These are phyloP conservation scores for Lepidonotus clava DNA, from an alignment of 2,888 invertebrate species.

Conservation along the genomic window DNA sequence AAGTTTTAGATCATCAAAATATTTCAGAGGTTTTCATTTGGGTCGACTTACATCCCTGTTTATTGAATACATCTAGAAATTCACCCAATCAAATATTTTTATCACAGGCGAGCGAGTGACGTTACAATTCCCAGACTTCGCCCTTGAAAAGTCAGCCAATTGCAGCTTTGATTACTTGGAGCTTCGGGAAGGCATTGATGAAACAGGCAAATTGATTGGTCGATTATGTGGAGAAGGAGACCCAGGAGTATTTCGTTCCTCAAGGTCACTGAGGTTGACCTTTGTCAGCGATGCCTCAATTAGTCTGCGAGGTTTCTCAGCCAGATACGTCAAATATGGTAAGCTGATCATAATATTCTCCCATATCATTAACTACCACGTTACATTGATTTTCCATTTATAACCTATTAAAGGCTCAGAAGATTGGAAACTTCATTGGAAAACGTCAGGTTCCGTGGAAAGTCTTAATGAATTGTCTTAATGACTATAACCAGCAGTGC, in stretches of 20 bases:
- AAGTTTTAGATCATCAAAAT: too few species aligned
- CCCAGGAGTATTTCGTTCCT: constrained; percentile 54
- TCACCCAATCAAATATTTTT: neutral
- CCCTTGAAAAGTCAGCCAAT: constrained; percentile 59
- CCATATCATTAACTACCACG: too few species aligned
- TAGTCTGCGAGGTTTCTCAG: constrained; percentile 57
- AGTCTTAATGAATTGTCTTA: too few species aligned
- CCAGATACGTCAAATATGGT: constrained; percentile 56
- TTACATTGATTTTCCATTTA: too few species aligned
- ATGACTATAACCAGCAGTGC: too few species aligned
- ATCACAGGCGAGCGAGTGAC: constrained; percentile 60
- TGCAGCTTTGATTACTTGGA: constrained; percentile 62
- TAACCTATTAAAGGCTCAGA: too few species aligned
- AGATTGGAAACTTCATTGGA: too few species aligned
- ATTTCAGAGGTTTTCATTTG: too few species aligned
- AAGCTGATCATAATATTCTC: too few species aligned
- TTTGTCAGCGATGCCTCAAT: constrained; percentile 60
- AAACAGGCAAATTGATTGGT: constrained; percentile 59
- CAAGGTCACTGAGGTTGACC: constrained; percentile 57
- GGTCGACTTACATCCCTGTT: too few species aligned
- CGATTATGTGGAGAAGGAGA: constrained; percentile 62
- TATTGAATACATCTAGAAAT: neutral
- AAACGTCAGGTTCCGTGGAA: too few species aligned
- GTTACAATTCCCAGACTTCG: constrained; percentile 61
- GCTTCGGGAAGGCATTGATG: constrained; percentile 61